phyloP scores from a whole-genome alignment of 1,140 invertebrate species.

The Listronotus bonariensis region DNA sequence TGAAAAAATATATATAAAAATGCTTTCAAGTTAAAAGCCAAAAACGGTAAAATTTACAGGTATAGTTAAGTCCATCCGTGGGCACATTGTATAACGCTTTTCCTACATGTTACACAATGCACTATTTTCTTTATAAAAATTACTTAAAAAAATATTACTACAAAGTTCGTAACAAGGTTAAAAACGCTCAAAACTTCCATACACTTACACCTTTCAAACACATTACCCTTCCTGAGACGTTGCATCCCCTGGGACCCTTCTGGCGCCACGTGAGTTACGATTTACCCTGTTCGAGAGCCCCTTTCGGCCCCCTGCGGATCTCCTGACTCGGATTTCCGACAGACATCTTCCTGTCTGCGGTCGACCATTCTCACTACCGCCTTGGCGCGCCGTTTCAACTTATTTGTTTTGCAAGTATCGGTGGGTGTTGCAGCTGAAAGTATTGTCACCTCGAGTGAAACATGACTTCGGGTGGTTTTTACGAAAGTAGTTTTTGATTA shows the following conservation, averaged over 20 bases:
- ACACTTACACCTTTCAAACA: not conserved
- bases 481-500: too few relatives aligned
- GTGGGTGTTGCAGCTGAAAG: not conserved
- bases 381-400: constrained; percentile 4
- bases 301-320: not conserved
- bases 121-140: too few relatives aligned
- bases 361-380: constrained; percentile 5
- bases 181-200: too few relatives aligned
- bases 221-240: not conserved
- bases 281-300: not conserved
- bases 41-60: too few relatives aligned
- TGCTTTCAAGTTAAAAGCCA: too few relatives aligned
- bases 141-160: too few relatives aligned
- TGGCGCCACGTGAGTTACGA: constrained; percentile 5
- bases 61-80: too few relatives aligned
- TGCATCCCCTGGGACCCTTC: constrained; percentile 1
- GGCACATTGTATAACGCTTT: too few relatives aligned
- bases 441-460: constrained; percentile 24
- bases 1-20: too few relatives aligned
- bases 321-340: constrained; percentile 3
- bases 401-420: constrained; percentile 29
- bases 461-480: constrained; percentile 3
- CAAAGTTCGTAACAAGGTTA: too few relatives aligned
- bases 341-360: constrained; percentile 26
- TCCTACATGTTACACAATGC: too few relatives aligned